Conservation (phyloP, 2,797 vertebrate genomes). For the Sebastes melanostomus region DNA sequence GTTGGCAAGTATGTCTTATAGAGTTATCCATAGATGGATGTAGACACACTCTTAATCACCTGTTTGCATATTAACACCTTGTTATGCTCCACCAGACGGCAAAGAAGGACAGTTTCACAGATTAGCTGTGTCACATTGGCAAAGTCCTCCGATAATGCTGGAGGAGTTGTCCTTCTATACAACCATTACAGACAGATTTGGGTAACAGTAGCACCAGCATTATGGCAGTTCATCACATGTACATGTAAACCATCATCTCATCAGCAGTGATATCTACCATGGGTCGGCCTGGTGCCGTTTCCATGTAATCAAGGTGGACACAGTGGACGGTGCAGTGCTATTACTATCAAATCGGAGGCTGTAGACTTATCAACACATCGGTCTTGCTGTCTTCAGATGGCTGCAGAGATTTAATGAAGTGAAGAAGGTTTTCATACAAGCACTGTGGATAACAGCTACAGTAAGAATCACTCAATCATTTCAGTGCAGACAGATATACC, state of each 20-base stretch:
- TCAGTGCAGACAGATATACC: background rate
- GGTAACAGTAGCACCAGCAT: background rate
- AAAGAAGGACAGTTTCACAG: background rate
- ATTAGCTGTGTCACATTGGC: background rate
- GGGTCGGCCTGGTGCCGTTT: background rate
- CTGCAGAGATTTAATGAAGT: background rate
- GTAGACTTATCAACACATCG: background rate
- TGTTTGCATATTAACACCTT: conserved; percentile 1
- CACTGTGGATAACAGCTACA: background rate
- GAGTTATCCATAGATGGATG: background rate
- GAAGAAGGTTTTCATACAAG: background rate
- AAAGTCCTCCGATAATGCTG: background rate
- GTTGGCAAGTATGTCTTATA: no score
- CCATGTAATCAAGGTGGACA: background rate
- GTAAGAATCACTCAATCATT: background rate
- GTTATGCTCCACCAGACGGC: background rate
- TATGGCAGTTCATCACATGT: background rate
- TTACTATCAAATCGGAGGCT: background rate
- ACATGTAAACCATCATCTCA: background rate
- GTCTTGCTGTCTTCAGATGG: background rate
- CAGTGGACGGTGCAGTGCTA: background rate
- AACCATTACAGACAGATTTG: background rate
- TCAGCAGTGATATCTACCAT: background rate
- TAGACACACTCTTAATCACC: background rate
- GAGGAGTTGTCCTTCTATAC: background rate